Percentiles rank a stretch among this genome's conserved stretches.
phyloP scores from a whole-genome alignment of 2,888 invertebrate species.

The Oegoconia quadripuncta region DNA sequence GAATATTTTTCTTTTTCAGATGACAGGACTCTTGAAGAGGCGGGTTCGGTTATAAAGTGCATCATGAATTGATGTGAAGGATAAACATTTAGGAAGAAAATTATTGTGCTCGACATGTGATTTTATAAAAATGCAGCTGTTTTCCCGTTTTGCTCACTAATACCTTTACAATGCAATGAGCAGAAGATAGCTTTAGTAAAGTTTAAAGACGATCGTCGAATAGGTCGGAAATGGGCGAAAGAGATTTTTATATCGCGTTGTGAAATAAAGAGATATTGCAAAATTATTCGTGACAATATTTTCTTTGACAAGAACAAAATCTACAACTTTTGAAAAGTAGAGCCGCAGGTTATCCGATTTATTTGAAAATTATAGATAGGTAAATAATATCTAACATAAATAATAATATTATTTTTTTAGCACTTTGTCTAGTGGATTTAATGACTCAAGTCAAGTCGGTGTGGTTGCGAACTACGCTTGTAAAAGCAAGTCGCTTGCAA shows the following conservation, averaged over 20 bases:
- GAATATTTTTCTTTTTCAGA: slow-evolving; percentile 53
- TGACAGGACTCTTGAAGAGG: slow-evolving; percentile 72
- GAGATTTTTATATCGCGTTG: slow-evolving; percentile 72
- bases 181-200: not conserved
- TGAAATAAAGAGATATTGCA: slow-evolving; percentile 55
- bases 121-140: slow-evolving; percentile 38
- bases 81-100: slow-evolving; percentile 41
- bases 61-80: slow-evolving; percentile 62
- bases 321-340: not conserved
- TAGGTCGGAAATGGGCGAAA: slow-evolving; percentile 46
- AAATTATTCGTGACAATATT: slow-evolving; percentile 52
- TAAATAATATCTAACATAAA: no score
- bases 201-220: slow-evolving; percentile 24
- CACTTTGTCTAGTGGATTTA: no score
- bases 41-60: slow-evolving; percentile 61
- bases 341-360: no score
- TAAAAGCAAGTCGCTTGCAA: no score
- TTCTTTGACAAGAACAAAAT: slow-evolving; percentile 27
- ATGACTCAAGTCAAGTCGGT: no score
- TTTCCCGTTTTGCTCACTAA: slow-evolving; percentile 34
- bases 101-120: slow-evolving; percentile 58
- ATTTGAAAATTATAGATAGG: no score
- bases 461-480: no score
- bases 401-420: no score
- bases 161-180: slow-evolving; percentile 20